A percentile compares a stretch with the other conserved stretches of the same genome.
These are phyloP conservation scores for Formica selysi DNA, from an alignment of 1,140 invertebrate genomes.

Conservation along the genomic window DNA sequence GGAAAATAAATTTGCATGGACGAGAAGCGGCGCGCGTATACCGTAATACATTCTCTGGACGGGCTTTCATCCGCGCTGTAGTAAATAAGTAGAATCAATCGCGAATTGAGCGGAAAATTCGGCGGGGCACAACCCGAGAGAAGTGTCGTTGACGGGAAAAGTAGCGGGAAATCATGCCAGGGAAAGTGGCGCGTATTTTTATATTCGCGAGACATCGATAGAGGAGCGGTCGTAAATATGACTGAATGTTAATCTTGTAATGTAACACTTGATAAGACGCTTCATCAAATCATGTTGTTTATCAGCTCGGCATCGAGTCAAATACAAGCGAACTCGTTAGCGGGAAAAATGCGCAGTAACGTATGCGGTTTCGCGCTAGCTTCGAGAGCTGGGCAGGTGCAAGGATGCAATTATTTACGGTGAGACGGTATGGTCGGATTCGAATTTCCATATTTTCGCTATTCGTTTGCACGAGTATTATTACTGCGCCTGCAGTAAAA, in stretches of 20 bases:
- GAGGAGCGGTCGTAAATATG: background rate
- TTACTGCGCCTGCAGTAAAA: constrained; percentile 17
- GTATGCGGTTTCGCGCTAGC: background rate
- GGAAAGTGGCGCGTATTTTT: background rate
- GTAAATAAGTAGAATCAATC: constrained; percentile 11
- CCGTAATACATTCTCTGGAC: background rate
- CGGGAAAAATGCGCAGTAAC: constrained; percentile 50
- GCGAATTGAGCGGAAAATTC: constrained; percentile 14
- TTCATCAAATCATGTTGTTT: constrained; percentile 19
- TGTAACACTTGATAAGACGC: constrained; percentile 13
- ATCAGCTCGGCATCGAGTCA: constrained; percentile 16
- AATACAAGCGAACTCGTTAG: background rate
- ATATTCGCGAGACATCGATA: background rate
- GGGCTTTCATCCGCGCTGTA: background rate
- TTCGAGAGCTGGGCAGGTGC: constrained; percentile 12
- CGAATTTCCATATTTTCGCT: constrained; percentile 54
- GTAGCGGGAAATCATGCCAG: background rate
- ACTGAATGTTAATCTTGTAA: constrained; percentile 37
- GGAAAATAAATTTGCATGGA: constrained; percentile 20
- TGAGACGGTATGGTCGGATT: constrained; percentile 1
- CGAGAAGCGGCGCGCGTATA: background rate
- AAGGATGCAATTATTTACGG: background rate
- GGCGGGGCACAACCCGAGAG: background rate
- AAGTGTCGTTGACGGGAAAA: background rate
- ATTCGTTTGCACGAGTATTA: constrained; percentile 53